Base-by-base conservation (phyloP, 2,113 vertebrate genomes). In the Gasterosteus nipponicus region DNA sequence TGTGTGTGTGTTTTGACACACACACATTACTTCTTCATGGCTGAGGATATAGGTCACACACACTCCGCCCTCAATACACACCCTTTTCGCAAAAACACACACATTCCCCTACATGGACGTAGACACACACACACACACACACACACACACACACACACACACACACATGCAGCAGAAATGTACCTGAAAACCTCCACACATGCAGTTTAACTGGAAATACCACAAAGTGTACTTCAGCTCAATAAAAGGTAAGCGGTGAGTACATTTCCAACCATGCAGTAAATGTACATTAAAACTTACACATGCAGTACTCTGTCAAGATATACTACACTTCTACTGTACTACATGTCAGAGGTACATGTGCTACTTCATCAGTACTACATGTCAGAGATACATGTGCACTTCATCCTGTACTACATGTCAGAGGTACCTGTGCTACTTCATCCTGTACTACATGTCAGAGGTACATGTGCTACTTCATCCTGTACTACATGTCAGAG, bases 1-100 rank as follows among this genome's bases (percentile, higher is more conserved):
- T 38, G 35, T 38, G 35, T 38, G 35, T 38, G 1, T 6, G 44
- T 68, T 16, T 51, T 51, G 59, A 77, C 67, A 59, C 61, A 49
- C 78, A 78, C 63, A 64, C 73, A 84, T 93, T 90, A 92, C 84
- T 93, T 90, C 91, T 87, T 86, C 91, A 87, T 85, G 86, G 81
- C 62, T 89, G 91, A 80, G 61, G 85, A 94, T 91, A 64, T 93
- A 89, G 92, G 93, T 90, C 90, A 90, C 16, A 19, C 42, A 60
- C 53, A 26, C 33, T 15, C 22, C 53, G 7, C 51, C 75, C 47
- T 49, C 12, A 33, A 51, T 42, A 66, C 73, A 79, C 74, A 53
- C 67, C 16, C 77, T 35, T 29, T 18, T 46, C 58, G 26, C 38
- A 74, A 8, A 44, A 15, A 74, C 11, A 69, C 51, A 79, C 63